phyloP scores from a whole-genome alignment of 2,797 vertebrate genomes.

The Erethizon dorsatum region DNA sequence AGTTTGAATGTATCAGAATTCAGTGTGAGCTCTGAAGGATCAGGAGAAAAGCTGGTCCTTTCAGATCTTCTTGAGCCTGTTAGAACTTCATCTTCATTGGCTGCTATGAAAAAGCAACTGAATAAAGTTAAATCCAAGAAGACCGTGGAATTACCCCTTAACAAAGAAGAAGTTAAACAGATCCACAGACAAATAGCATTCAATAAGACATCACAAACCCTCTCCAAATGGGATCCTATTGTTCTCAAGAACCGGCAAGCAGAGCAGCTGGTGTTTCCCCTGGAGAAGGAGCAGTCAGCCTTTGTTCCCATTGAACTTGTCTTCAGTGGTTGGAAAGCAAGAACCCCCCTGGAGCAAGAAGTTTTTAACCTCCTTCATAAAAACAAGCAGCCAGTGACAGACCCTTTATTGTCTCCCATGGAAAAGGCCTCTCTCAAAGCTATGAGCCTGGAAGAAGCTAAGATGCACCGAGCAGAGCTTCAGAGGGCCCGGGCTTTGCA shows the following conservation, averaged over 20 bases:
- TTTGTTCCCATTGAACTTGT: slow-evolving; percentile 92
- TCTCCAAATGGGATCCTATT: slow-evolving; percentile 93
- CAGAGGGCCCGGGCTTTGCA: slow-evolving; percentile 95
- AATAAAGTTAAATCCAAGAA: slow-evolving; percentile 89
- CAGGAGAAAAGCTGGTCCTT: slow-evolving; percentile 92
- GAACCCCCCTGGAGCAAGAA: slow-evolving; percentile 95
- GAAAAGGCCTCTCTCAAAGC: slow-evolving; percentile 93
- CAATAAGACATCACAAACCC: slow-evolving; percentile 89
- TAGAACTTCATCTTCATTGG: slow-evolving; percentile 86
- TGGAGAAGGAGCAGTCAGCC: slow-evolving; percentile 89
- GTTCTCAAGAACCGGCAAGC: slow-evolving; percentile 93
- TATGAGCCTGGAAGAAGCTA: slow-evolving; percentile 96
- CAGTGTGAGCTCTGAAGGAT: slow-evolving; percentile 83
- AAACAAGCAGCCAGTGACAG: slow-evolving; percentile 92
- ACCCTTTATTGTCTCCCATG: slow-evolving; percentile 91
- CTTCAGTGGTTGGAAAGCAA: slow-evolving; percentile 92
- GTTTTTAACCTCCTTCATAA: slow-evolving; percentile 93
- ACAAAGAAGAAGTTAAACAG: slow-evolving; percentile 92
- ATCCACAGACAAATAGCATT: slow-evolving; percentile 95
- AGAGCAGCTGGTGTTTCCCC: slow-evolving; percentile 95
- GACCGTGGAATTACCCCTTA: slow-evolving; percentile 92
- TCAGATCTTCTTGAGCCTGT: slow-evolving; percentile 92
- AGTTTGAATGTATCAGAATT: slow-evolving; percentile 22
- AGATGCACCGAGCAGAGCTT: slow-evolving; percentile 93
- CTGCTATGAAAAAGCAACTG: slow-evolving; percentile 92